A percentile compares a stretch with the other conserved stretches of the same genome.
phyloP scores from a whole-genome alignment of 2,113 vertebrate species.

The Melanerpes formicivorus region DNA sequence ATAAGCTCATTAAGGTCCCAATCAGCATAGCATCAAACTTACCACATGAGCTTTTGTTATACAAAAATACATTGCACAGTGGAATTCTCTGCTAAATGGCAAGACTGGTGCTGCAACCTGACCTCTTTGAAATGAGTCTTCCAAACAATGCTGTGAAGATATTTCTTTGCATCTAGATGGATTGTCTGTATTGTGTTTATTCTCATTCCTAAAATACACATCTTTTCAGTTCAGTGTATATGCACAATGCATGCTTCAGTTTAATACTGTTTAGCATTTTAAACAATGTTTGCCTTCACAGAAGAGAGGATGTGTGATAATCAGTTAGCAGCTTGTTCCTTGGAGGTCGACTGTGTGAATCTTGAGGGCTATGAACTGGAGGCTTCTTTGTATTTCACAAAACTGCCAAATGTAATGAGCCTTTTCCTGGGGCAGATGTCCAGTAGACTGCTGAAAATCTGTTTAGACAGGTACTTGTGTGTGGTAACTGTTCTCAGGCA shows the following conservation, averaged over 20 bases:
- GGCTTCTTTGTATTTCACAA: background rate
- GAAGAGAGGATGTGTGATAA: background rate
- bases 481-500: background rate
- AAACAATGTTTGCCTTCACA: constrained; percentile 1
- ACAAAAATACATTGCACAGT: background rate
- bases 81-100: background rate
- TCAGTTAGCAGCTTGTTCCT: background rate
- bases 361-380: background rate
- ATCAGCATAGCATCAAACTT: background rate
- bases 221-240: background rate
- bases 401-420: background rate
- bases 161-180: background rate
- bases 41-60: rapidly evolving
- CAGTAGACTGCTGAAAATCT: background rate
- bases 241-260: background rate
- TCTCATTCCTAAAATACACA: background rate
- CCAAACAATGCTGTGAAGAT: background rate
- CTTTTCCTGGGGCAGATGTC: background rate
- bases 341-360: background rate
- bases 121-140: background rate
- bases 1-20: background rate
- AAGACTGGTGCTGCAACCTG: background rate
- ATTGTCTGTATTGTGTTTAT: background rate
- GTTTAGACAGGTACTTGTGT: background rate
- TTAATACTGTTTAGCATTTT: background rate